Evolutionary conservation across 1,140 invertebrate genomes (phyloP), one percentile per base, ranked within the genome.

Genomic region (Trichonephila clavipes): DNA sequence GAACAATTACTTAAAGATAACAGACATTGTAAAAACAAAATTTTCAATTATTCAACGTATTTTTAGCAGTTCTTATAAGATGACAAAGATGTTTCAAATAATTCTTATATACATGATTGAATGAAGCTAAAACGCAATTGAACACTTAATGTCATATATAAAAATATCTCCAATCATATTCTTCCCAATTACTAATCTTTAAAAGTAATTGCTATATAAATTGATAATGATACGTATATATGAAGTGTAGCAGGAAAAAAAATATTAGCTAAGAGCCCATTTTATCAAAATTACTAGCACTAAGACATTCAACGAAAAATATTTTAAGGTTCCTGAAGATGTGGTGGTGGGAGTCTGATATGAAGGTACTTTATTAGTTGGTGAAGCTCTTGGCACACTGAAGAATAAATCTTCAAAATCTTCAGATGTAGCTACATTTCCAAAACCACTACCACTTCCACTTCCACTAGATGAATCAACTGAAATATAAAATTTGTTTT

Each of bases 331-430:
- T 58, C 87, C 77, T 19, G 87, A 85, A 69, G 93, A 94, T 62
- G 58, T 18, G 34, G 72, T 28, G 4, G 87, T 51, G 19, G 92
- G 92, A 12, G 87, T 61, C 16, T 66, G 81, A 85, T 62, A 59
- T 28, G 59, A 85, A 28, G 89, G 81, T 58, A 85, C 51, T 91
- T 87, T 88, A 58, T 72, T 51, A 24, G 88, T 90, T 24, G 93
- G 83, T 51, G 44, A 72, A 58, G 94, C 66, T 58, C 69, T 94
- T 64, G 93, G 88, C 40, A 94, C 93, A 87, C 89, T 94, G 40
- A 94, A 94, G 69, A 91, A 94, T 21, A 94, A 72, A 66, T 94
- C 93, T 90, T 94, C 94, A 88, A 94, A 91, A 88, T 91, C 89
- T 66, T 94, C 87, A n/a, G 81, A 61, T 7, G 66, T 28, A 34